Percentiles rank a stretch among this genome's conserved stretches.
These are phyloP conservation scores for Globicephala melas DNA, from an alignment of 2,113 vertebrate genomes.

Conservation along the genomic window DNA sequence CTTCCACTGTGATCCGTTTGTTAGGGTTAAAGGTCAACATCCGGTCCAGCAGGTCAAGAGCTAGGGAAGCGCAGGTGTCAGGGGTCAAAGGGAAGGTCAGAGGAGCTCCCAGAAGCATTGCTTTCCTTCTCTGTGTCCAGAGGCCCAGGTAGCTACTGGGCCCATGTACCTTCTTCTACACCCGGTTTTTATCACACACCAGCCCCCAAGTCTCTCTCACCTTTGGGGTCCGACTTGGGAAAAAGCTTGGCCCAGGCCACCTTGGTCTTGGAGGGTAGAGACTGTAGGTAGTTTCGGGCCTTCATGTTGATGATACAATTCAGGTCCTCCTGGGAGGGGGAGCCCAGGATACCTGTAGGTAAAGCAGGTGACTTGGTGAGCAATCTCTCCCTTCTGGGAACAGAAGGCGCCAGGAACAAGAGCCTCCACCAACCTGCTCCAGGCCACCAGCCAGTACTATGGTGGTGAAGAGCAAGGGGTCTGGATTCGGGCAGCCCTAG, in stretches of 20 bases:
- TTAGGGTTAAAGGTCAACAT: slow-evolving; percentile 95
- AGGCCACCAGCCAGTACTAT: neutral
- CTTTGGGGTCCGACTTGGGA: slow-evolving; percentile 87
- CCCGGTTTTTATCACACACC: neutral
- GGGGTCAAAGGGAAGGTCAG: slow-evolving; percentile 76
- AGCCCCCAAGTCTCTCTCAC: slow-evolving; percentile 64
- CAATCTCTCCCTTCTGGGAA: neutral
- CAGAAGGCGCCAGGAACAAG: neutral
- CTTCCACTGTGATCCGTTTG: slow-evolving; percentile 92
- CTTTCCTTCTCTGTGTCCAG: neutral
- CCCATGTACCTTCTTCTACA: neutral
- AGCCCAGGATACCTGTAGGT: slow-evolving; percentile 86
- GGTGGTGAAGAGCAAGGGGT: neutral
- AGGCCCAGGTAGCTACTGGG: neutral
- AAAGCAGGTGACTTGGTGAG: neutral
- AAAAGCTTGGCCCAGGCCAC: slow-evolving; percentile 89
- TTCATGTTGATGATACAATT: slow-evolving; percentile 94
- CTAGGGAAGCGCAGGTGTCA: slow-evolving; percentile 83
- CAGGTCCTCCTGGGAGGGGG: slow-evolving; percentile 90
- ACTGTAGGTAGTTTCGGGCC: slow-evolving; percentile 91
- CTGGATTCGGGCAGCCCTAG: neutral
- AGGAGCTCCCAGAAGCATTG: neutral
- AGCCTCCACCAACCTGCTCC: neutral
- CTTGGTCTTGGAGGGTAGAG: slow-evolving; percentile 88
- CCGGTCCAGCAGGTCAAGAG: slow-evolving; percentile 90